These are phyloP conservation scores for Atethmia centrago DNA, from an alignment of 2,888 invertebrate species.

Conservation along the genomic window DNA sequence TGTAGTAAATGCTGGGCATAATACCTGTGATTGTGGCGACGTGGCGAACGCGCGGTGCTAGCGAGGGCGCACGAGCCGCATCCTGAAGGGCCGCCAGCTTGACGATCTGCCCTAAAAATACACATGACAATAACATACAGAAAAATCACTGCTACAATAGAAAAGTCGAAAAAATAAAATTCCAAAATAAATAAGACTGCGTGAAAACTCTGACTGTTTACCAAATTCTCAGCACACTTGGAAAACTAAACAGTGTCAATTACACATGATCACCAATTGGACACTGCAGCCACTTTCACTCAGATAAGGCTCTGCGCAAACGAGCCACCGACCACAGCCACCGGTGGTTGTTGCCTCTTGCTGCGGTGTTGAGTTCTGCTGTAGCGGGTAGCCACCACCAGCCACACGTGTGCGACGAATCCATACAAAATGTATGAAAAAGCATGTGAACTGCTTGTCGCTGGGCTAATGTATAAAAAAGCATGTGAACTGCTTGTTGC, in stretches of 20 bases:
- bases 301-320: conserved; percentile 18
- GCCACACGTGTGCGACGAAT: no score
- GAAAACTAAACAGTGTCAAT: background rate
- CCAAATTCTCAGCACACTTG: conserved; percentile 1
- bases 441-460: no score
- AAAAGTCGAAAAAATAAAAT: background rate
- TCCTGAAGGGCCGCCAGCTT: conserved; percentile 95
- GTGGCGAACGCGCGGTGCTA: conserved; percentile 91
- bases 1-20: background rate
- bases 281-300: conserved; percentile 20
- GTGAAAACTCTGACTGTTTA: background rate
- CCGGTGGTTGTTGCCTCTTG: no score
- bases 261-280: background rate
- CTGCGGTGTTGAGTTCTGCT: no score
- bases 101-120: conserved; percentile 89
- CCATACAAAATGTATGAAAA: no score
- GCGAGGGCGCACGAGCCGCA: conserved; percentile 93
- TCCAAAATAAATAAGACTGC: background rate
- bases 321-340: no score
- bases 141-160: background rate
- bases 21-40: conserved; percentile 94
- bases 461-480: no score
- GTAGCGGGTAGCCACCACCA: no score
- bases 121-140: background rate
- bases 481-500: no score